These are phyloP conservation scores for Dynastes hyllus DNA, from an alignment of 2,888 invertebrate species.

Conservation along the genomic window DNA sequence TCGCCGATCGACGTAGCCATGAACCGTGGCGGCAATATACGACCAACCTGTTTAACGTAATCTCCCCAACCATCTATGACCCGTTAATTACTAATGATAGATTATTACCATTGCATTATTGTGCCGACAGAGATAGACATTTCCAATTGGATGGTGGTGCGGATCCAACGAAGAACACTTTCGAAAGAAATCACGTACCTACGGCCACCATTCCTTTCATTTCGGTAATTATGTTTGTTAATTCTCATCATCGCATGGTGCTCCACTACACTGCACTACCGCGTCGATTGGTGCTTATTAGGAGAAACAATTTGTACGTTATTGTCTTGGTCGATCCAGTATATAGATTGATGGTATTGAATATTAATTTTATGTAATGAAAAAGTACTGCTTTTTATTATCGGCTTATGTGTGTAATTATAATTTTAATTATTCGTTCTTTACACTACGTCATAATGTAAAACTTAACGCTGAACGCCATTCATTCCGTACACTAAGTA, in stretches of 20 bases:
- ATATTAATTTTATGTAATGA: conserved; percentile 43
- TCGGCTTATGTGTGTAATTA: conserved; percentile 36
- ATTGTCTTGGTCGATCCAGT: conserved; percentile 36
- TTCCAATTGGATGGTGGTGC: conserved; percentile 43
- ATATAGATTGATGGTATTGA: conserved; percentile 41
- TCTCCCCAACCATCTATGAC: conserved; percentile 60
- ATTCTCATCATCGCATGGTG: conserved; percentile 42
- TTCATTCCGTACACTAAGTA: conserved; percentile 10
- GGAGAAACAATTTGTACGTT: conserved; percentile 43
- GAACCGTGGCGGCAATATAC: conserved; percentile 55
- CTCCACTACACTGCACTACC: conserved; percentile 11
- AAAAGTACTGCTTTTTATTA: conserved; percentile 36
- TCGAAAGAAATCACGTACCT: conserved; percentile 43
- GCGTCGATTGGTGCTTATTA: conserved; percentile 37
- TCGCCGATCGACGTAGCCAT: conserved; percentile 50
- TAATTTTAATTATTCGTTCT: conserved; percentile 32
- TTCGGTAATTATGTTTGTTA: conserved; percentile 47
- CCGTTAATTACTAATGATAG: conserved; percentile 63
- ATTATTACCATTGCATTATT: conserved; percentile 58
- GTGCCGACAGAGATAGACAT: conserved; percentile 55
- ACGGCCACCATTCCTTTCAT: conserved; percentile 43
- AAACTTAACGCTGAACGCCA: conserved; percentile 3
- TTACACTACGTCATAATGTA: conserved; percentile 9
- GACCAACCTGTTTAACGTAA: conserved; percentile 57
- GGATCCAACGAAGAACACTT: conserved; percentile 37